phyloP scores from a whole-genome alignment of 2,888 invertebrate species.

The Xanthia togata region DNA sequence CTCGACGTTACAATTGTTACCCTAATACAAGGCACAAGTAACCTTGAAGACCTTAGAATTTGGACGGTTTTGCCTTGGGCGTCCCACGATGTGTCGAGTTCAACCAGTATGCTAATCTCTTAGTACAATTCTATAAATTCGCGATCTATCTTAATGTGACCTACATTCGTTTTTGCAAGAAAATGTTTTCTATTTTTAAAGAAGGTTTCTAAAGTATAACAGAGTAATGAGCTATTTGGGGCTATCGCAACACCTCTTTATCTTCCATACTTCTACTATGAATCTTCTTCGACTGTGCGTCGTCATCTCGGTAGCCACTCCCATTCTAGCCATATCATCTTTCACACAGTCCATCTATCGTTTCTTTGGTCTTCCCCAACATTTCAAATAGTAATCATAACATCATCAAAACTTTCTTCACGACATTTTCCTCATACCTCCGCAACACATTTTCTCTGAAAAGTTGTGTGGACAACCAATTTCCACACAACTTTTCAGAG shows the following conservation, averaged over 20 bases:
- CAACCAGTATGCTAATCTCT: conserved; percentile 54
- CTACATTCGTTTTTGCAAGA: conserved; percentile 2
- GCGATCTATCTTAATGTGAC: conserved; percentile 8
- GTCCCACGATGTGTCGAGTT: conserved; percentile 44
- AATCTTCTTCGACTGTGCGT: background rate
- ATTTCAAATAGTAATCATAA: background rate
- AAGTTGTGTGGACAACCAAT: background rate
- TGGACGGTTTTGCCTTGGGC: conserved; percentile 21
- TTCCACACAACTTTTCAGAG: background rate
- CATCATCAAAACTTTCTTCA: no score
- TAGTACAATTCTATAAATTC: conserved; percentile 16
- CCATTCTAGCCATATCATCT: background rate
- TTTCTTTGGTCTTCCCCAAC: no score
- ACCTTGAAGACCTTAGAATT: conserved; percentile 36
- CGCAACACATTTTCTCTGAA: no score
- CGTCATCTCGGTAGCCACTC: background rate
- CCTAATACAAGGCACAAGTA: conserved; percentile 2
- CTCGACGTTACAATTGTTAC: conserved; percentile 10
- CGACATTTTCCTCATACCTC: background rate
- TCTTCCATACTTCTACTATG: background rate
- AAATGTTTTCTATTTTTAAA: background rate
- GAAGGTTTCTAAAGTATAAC: background rate
- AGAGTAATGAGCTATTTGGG: background rate
- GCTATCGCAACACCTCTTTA: background rate
- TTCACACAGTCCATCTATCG: no score